A percentile compares a stretch with the other conserved stretches of the same genome.
phyloP scores from a whole-genome alignment of 23 tunicate species.

The Phallusia fumigata region DNA sequence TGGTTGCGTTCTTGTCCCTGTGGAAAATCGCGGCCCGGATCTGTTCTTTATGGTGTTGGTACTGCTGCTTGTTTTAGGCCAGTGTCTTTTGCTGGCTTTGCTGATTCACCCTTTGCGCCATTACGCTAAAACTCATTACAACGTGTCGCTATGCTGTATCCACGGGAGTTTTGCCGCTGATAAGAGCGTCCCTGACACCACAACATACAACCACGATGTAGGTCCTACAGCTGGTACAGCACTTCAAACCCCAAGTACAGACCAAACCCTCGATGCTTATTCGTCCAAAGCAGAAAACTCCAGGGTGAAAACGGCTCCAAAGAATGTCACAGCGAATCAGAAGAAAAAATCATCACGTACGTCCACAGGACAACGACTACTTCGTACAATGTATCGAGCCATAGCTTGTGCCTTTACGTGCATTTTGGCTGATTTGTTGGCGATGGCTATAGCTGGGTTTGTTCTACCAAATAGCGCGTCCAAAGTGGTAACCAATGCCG shows the following conservation, averaged over 20 bases:
- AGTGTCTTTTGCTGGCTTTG: neutral
- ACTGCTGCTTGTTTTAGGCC: neutral
- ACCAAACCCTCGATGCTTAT: neutral
- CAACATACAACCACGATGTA: neutral
- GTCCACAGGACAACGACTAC: neutral
- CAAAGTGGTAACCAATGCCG: neutral
- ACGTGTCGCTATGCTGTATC: neutral
- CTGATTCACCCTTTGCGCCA: neutral
- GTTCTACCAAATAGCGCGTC: neutral
- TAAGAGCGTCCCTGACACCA: neutral
- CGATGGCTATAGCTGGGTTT: neutral
- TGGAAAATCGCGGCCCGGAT: neutral
- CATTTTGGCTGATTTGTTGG: neutral
- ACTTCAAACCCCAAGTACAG: neutral
- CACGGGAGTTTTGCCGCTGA: neutral
- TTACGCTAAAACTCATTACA: neutral
- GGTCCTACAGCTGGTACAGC: neutral
- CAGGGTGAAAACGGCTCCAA: neutral
- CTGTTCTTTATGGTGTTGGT: neutral
- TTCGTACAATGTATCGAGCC: neutral
- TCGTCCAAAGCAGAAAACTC: neutral
- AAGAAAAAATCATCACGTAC: neutral
- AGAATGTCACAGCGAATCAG: too few relatives aligned
- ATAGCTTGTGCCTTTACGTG: neutral
- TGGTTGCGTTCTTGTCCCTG: neutral